Evolutionary conservation across 2,888 invertebrate genomes (phyloP).

Genomic region (Deroplatys truncata): DNA sequence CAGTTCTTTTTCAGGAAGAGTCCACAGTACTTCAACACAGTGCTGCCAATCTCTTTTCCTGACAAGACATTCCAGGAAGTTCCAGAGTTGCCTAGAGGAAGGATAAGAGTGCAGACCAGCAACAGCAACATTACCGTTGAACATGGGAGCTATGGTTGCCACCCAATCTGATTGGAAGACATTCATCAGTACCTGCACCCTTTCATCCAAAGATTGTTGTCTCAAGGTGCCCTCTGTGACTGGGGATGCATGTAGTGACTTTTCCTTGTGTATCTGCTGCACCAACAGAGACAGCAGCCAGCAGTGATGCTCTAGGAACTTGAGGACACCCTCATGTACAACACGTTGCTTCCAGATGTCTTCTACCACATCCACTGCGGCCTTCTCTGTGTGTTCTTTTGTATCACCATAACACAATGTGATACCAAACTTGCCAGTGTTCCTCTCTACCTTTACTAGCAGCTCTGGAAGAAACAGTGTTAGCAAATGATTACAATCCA

Average conservation of each 20-base stretch:
- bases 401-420: slow-evolving; percentile 11
- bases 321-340: slow-evolving; percentile 26
- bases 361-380: background rate
- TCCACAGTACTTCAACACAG: slow-evolving; percentile 50
- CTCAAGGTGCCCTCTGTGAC: background rate
- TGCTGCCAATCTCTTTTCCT: slow-evolving; percentile 45
- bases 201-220: background rate
- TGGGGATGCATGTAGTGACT: slow-evolving; percentile 37
- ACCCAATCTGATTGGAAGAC: slow-evolving; percentile 55
- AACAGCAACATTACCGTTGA: slow-evolving; percentile 55
- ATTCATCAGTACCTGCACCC: slow-evolving; percentile 58
- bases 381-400: background rate
- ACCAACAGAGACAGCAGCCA: slow-evolving; percentile 67
- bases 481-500: too few species aligned
- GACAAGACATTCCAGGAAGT: slow-evolving; percentile 48
- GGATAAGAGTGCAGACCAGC: slow-evolving; percentile 58
- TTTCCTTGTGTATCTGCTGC: slow-evolving; percentile 57
- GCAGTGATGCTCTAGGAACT: slow-evolving; percentile 60
- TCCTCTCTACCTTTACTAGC: background rate
- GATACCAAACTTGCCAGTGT: slow-evolving; percentile 11
- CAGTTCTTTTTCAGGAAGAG: slow-evolving; percentile 55
- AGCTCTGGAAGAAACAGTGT: background rate
- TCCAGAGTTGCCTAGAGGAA: slow-evolving; percentile 50
- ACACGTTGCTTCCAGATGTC: slow-evolving; percentile 1
- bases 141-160: slow-evolving; percentile 51